Evolutionary conservation across 2,888 invertebrate genomes (phyloP), one percentile per base, ranked within the genome.

Genomic region (Sipha maydis): DNA sequence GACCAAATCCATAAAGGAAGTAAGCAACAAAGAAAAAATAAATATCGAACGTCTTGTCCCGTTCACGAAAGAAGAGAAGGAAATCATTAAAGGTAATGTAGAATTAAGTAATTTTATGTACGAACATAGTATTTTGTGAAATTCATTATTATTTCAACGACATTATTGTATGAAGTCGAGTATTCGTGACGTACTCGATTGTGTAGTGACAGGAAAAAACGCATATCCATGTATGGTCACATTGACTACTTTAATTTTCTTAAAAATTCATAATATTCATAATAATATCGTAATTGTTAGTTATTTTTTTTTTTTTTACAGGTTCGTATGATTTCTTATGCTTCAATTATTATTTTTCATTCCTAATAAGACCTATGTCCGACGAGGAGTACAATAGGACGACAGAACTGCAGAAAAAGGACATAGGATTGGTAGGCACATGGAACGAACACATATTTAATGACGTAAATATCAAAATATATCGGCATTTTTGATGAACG

Each of bases 311-410:
- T 77, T 48, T 14, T 0, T 11, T 38, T 19, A 54, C 9, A 83
- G 83, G 73, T 8, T 8, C 71, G 11, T 83, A 73, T 34, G 83
- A 83, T 54, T 83, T 83, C 9, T 54, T 83, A 17, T 48, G 73
- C 17, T 31, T 83, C n/a, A 83, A 83, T 41, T 83, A 83, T 54
- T 83, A 78, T 19, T 14, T 4, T 17, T 48, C 78, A 1, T 56
- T 3, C 31, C 56, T 19, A 54, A 4, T 78, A 31, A 28, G 17
- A 21, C 31, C 56, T 2, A 78, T 78, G 78, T 19, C 17, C 3
- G 31, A 78, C 3, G 78, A n/a, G 7, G 56, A 78, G 11, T 54
- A 31, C 2, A 56, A 0, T 3, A 2, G 3, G 0, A 17, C n/a
- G 0, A 17, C n/a, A 19, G 5, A 48, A n/a, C n/a, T 9, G 56